Evolutionary conservation across 1,140 invertebrate species (phyloP).

Genomic region (Eumeta japonica): DNA sequence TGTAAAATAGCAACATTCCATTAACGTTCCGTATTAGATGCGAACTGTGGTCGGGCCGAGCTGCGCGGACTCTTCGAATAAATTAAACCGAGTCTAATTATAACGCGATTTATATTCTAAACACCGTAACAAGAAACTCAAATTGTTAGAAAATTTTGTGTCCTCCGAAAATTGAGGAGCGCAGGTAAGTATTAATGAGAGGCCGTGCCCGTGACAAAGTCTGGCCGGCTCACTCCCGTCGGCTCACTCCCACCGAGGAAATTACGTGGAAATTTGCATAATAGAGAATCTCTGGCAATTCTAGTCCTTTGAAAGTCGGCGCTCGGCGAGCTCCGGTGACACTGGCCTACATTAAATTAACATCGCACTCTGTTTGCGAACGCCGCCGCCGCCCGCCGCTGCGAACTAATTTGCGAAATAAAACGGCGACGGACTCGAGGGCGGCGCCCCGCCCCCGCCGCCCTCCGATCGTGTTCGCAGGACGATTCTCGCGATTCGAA

Average conservation of each 20-base stretch:
- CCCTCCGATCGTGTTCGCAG: too few species aligned
- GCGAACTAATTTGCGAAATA: constrained; percentile 25
- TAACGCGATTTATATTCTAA: background rate
- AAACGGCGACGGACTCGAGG: too few species aligned
- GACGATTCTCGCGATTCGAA: too few species aligned
- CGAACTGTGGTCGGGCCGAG: too few species aligned
- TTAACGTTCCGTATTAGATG: too few species aligned
- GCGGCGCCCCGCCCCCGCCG: too few species aligned
- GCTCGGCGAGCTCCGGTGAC: constrained; percentile 35
- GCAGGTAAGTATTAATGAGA: constrained; percentile 42
- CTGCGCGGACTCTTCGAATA: too few species aligned
- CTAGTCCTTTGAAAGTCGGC: constrained; percentile 46
- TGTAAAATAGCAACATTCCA: too few species aligned
- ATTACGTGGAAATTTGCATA: constrained; percentile 53
- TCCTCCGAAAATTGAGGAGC: constrained; percentile 24
- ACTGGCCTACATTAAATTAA: constrained; percentile 48
- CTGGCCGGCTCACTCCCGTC: too few species aligned
- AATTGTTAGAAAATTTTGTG: too few species aligned
- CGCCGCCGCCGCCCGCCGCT: constrained; percentile 22
- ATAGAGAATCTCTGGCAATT: constrained; percentile 49
- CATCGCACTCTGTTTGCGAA: constrained; percentile 44
- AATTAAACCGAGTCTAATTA: constrained; percentile 1
- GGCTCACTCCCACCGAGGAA: constrained; percentile 33
- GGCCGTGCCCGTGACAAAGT: constrained; percentile 42
- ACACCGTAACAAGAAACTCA: constrained; percentile 13